Conservation (phyloP, 2,888 invertebrate genomes). For the Melanchra persicariae region DNA sequence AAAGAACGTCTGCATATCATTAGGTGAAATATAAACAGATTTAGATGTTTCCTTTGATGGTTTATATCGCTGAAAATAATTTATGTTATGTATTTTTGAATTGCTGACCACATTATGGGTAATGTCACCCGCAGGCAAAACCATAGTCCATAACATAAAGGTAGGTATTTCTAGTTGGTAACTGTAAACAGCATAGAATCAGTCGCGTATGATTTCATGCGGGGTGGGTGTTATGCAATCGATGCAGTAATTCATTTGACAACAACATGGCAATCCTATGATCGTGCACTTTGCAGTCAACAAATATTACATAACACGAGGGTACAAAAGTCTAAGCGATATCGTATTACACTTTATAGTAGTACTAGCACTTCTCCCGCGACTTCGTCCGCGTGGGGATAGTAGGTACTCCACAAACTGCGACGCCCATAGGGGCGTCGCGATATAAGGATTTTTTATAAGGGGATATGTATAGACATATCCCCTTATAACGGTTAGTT, state of each 20-base stretch:
- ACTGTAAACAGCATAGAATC: constrained; percentile 19
- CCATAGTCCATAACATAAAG: constrained; percentile 1
- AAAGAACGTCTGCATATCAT: constrained; percentile 51
- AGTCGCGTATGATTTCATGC: constrained; percentile 12
- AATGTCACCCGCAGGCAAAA: constrained; percentile 31
- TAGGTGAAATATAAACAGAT: constrained; percentile 34
- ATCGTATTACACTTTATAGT: constrained; percentile 47
- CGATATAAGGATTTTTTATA: no score
- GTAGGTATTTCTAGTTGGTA: constrained; percentile 18
- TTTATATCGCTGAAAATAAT: constrained; percentile 17
- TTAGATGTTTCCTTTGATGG: constrained; percentile 42
- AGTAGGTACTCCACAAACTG: no score
- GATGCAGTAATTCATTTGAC: constrained; percentile 46
- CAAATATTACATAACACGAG: constrained; percentile 41
- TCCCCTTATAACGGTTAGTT: no score
- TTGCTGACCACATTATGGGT: constrained; percentile 6
- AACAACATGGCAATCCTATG: constrained; percentile 27
- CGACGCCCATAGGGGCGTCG: no score
- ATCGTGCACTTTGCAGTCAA: constrained; percentile 29
- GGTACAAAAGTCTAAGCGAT: constrained; percentile 14
- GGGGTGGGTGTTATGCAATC: constrained; percentile 27
- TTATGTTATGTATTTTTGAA: constrained; percentile 24
- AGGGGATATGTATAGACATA: no score
- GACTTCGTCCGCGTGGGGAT: no score
- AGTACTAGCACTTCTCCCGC: no score